Percentiles rank a stretch among this genome's conserved stretches.
Evolutionary conservation across 2,888 invertebrate species (phyloP).

Genomic region (Trichacis sp.): DNA sequence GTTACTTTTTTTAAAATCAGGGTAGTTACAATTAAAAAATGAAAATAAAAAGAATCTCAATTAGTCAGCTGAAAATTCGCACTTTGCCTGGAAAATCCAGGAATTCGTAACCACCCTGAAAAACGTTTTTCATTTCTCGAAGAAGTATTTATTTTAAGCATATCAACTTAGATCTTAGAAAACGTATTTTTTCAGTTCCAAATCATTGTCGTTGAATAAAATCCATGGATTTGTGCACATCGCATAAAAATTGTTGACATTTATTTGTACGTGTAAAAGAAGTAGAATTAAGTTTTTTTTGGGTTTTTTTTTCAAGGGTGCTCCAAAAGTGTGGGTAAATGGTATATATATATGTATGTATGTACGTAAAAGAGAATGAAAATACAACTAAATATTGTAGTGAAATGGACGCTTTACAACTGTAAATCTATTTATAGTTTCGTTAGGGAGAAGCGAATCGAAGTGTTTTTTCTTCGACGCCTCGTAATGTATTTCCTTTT

Average conservation of each 20-base stretch:
- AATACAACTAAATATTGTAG: background rate
- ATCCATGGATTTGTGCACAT: no score
- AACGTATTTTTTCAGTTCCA: no score
- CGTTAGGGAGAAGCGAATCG: background rate
- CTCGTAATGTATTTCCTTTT: background rate
- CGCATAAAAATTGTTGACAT: no score
- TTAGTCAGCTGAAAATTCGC: no score
- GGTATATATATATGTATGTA: background rate
- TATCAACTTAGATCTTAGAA: background rate
- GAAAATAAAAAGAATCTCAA: no score
- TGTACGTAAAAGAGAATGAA: background rate
- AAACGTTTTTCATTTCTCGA: background rate
- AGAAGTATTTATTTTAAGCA: background rate
- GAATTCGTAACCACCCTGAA: no score
- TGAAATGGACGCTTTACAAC: conserved; percentile 1
- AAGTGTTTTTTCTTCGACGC: background rate
- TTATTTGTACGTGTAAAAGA: background rate
- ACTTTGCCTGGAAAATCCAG: no score
- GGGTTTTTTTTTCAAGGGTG: no score
- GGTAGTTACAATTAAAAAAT: no score
- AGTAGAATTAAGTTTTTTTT: background rate
- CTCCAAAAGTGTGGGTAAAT: no score
- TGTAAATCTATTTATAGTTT: conserved; percentile 1
- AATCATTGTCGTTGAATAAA: no score
- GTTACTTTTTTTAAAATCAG: no score